Percentiles rank a stretch among this genome's conserved stretches.
Evolutionary conservation across 1,140 invertebrate species (phyloP).

Genomic region (Magallana ariakensis): DNA sequence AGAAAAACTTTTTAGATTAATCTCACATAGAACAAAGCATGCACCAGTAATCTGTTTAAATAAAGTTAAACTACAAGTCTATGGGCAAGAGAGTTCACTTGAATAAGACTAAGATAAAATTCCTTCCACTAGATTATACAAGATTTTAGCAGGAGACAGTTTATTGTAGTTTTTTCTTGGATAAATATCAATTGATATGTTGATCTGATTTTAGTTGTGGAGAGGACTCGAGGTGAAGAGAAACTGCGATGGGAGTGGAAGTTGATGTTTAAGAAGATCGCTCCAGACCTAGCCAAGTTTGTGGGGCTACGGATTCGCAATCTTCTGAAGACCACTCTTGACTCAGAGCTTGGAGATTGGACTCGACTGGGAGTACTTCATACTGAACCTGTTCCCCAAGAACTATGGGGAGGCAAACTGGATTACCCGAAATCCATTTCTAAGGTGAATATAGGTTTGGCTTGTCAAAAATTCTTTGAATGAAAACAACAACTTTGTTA

Average conservation of each 20-base stretch:
- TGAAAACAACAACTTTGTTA: too few species aligned
- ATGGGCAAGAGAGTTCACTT: too few species aligned
- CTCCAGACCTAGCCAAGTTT: conserved; percentile 65
- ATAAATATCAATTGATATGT: too few species aligned
- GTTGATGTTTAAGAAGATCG: conserved; percentile 74
- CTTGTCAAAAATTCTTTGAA: too few species aligned
- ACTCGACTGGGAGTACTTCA: conserved; percentile 58
- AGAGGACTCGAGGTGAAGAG: conserved; percentile 72
- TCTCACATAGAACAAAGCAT: too few species aligned
- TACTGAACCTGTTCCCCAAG: conserved; percentile 56
- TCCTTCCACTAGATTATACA: too few species aligned
- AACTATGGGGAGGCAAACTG: conserved; percentile 67
- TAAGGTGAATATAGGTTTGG: conserved; percentile 61
- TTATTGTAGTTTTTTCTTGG: too few species aligned
- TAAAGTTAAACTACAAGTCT: too few species aligned
- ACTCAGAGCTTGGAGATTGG: conserved; percentile 66
- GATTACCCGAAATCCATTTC: conserved; percentile 75
- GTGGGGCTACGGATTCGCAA: conserved; percentile 68
- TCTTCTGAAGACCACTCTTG: conserved; percentile 59
- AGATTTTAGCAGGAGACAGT: too few species aligned
- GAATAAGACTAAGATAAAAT: too few species aligned
- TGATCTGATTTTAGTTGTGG: conserved; percentile 63
- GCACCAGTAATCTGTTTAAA: too few species aligned
- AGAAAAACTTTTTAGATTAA: too few species aligned
- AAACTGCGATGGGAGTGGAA: conserved; percentile 75